Evolutionary conservation across 2,888 invertebrate species (phyloP).

Genomic region (Eupithecia exiguata): DNA sequence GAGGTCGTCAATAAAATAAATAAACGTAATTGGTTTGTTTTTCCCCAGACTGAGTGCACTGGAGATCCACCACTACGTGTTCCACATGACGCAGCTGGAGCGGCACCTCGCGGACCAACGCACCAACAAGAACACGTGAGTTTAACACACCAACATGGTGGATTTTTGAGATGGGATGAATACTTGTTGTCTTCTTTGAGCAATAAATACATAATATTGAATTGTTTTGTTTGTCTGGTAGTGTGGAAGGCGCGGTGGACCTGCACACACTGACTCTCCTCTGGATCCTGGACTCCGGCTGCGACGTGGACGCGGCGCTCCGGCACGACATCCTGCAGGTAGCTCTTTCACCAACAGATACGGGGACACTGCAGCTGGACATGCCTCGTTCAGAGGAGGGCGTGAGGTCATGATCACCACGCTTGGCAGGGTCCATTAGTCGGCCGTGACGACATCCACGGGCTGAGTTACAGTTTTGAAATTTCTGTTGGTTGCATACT

Average conservation of each 20-base stretch:
- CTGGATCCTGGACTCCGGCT: conserved; percentile 89
- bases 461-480: too few species aligned
- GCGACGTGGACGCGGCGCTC: conserved; percentile 85
- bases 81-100: conserved; percentile 87
- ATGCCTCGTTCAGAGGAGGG: too few species aligned
- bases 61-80: conserved; percentile 89
- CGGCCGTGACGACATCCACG: too few species aligned
- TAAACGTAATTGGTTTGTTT: background rate
- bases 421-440: too few species aligned
- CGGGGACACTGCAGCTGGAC: too few species aligned
- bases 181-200: too few species aligned
- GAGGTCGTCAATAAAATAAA: too few species aligned
- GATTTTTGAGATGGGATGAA: too few species aligned
- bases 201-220: too few species aligned
- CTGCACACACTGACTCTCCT: conserved; percentile 88
- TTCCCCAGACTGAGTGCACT: conserved; percentile 85
- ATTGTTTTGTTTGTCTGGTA: background rate
- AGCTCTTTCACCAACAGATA: background rate
- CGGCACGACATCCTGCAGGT: conserved; percentile 57
- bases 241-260: conserved; percentile 71
- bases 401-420: too few species aligned
- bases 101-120: conserved; percentile 84
- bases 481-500: too few species aligned
- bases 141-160: too few species aligned
- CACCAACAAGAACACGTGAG: conserved; percentile 67